Base-by-base conservation (phyloP, 2,797 vertebrate genomes). In the Syngnathus acus region DNA sequence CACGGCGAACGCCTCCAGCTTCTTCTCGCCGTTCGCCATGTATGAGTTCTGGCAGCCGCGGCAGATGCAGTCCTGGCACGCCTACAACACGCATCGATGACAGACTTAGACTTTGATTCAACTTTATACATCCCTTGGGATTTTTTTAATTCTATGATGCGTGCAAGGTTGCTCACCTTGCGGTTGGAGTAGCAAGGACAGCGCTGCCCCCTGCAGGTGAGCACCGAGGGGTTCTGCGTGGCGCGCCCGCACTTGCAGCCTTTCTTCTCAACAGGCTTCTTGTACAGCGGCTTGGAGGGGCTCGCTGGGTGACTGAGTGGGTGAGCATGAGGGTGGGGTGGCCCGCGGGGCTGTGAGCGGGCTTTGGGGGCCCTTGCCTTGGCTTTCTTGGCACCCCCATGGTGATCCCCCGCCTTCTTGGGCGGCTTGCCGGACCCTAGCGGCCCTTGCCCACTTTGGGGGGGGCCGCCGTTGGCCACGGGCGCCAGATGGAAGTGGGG, bases 11-110 rank as follows among this genome's bases (percentile, higher is more conserved):
- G 97, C 96, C 90, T 99, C 97, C 87, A 99, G 91, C 91, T 99
- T 99, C 91, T 99, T 99, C 92, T 99, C 97, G 10, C 97, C 97
- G 10, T 99, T 99, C 82, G 97, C 97, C 97, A 99, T 99, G 89
- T 98, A 99, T 4, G 97, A 99, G 92, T 99, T 99, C 94, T 99
- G 97, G 91, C 97, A 99, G 88, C 97, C 97, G 62, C 97, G 95
- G 91, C 97, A 99, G 92, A 99, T 98, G 78, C 97, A 99, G 91
- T 99, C 96, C 91, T 98, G 92, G 87, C 97, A 99, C 84, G 97
- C 97, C 89, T 90, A 19, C 9, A n/a, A 51, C 4, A 16, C 0
- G 8, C 13, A 42, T 4, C 32, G 32, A 32, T 32, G 32, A 21
- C 4, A 39, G 3, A 11, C n/a, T 45, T 13, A 48, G 14, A 48